Percentiles rank a stretch among this genome's conserved stretches.
phyloP scores from a whole-genome alignment of 2,113 vertebrate genomes.

The Sigmodon hispidus region DNA sequence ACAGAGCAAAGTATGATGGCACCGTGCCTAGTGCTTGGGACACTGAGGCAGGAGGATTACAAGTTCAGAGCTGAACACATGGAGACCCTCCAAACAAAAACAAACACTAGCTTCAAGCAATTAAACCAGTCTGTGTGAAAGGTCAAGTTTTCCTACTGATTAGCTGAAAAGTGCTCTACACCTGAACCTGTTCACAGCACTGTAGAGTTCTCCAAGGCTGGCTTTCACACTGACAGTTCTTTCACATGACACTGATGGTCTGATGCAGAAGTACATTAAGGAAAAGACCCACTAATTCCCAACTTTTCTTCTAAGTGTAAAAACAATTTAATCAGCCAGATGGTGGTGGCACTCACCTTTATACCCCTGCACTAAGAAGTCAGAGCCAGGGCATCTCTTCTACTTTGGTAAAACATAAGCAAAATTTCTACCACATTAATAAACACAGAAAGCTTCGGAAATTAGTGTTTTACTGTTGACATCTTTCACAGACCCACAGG shows the following conservation, averaged over 20 bases:
- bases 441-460: neutral
- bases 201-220: constrained; percentile 36
- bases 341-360: too few relatives aligned
- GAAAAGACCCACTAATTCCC: constrained; percentile 43
- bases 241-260: constrained; percentile 10
- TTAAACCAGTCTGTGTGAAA: constrained; percentile 47
- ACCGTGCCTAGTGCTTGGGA: neutral
- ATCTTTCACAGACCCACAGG: constrained; percentile 14
- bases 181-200: neutral
- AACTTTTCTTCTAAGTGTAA: constrained; percentile 45
- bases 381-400: too few relatives aligned
- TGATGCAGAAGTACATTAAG: constrained; percentile 51
- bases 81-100: neutral
- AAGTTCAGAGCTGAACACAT: neutral
- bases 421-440: constrained; percentile 32
- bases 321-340: constrained; percentile 38
- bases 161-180: constrained; percentile 52
- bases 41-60: neutral
- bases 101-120: neutral
- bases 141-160: neutral
- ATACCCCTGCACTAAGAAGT: too few relatives aligned
- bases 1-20: neutral
- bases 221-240: constrained; percentile 57
- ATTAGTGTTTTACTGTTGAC: constrained; percentile 38
- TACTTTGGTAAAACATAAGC: constrained; percentile 8